Conservation (phyloP, 2,113 vertebrate genomes). For the Ammodytes dubius region DNA sequence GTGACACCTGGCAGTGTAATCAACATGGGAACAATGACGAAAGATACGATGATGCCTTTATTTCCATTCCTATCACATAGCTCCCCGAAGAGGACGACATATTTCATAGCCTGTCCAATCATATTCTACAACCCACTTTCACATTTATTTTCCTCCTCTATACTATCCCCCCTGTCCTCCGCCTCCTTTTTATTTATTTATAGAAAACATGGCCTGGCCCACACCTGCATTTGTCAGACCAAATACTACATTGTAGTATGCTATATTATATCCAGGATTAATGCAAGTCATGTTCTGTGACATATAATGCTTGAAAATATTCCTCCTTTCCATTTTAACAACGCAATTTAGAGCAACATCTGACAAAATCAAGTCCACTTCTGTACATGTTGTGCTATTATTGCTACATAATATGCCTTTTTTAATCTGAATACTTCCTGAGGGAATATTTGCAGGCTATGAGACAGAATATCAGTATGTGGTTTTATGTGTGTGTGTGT, state of each 20-base stretch:
- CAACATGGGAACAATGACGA: constrained; percentile 19
- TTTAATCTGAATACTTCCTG: background rate
- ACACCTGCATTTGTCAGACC: background rate
- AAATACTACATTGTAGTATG: background rate
- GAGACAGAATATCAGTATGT: background rate
- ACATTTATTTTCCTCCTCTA: background rate
- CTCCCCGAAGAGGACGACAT: background rate
- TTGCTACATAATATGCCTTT: background rate
- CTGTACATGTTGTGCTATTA: background rate
- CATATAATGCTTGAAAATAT: background rate
- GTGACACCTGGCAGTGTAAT: background rate
- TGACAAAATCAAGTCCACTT: background rate
- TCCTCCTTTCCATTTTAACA: background rate
- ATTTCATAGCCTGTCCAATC: constrained; percentile 52
- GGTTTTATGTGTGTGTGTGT: constrained; percentile 5
- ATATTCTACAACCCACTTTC: constrained; percentile 17
- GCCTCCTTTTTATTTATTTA: background rate
- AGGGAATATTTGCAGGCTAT: background rate
- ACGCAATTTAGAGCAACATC: background rate
- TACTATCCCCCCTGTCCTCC: background rate
- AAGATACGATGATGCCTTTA: constrained; percentile 31
- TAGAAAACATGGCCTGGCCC: background rate
- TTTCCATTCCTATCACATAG: constrained; percentile 34
- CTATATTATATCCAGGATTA: background rate
- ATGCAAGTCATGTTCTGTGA: background rate